Evolutionary conservation across 2,888 invertebrate genomes (phyloP).

Genomic region (Parnassius glacialis): DNA sequence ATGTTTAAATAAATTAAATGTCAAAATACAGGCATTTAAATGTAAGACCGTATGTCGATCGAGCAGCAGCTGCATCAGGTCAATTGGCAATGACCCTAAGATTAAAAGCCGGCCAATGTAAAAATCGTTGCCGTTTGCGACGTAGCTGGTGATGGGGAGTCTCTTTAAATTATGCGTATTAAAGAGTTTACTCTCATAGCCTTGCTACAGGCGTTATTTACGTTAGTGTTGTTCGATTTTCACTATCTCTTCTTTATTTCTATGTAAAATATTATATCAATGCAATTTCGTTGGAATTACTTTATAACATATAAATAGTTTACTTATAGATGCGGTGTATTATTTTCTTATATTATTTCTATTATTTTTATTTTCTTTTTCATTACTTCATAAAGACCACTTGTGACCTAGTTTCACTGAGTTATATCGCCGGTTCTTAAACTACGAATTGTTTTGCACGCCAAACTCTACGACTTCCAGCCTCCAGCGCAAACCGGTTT

Average conservation of each 20-base stretch:
- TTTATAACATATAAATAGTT: too few relatives aligned
- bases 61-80: constrained; percentile 69
- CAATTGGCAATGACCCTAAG: constrained; percentile 72
- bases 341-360: too few relatives aligned
- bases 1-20: constrained; percentile 13
- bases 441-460: too few relatives aligned
- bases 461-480: too few relatives aligned
- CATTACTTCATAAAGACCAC: too few relatives aligned
- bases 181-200: constrained; percentile 35
- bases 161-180: constrained; percentile 43
- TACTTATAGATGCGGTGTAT: too few relatives aligned
- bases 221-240: constrained; percentile 32
- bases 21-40: constrained; percentile 38
- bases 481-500: too few relatives aligned
- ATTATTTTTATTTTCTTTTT: too few relatives aligned
- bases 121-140: constrained; percentile 31
- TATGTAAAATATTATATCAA: too few relatives aligned
- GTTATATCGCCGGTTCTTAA: too few relatives aligned
- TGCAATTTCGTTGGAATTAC: too few relatives aligned
- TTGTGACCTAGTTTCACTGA: too few relatives aligned
- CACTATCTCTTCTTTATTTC: constrained; percentile 9
- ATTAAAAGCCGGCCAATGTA: constrained; percentile 55
- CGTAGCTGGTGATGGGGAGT: constrained; percentile 23
- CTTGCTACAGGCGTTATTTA: constrained; percentile 50
- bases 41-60: constrained; percentile 52